Evolutionary conservation across 1,140 invertebrate species (phyloP).

Genomic region (Ostrea denselamellosa): DNA sequence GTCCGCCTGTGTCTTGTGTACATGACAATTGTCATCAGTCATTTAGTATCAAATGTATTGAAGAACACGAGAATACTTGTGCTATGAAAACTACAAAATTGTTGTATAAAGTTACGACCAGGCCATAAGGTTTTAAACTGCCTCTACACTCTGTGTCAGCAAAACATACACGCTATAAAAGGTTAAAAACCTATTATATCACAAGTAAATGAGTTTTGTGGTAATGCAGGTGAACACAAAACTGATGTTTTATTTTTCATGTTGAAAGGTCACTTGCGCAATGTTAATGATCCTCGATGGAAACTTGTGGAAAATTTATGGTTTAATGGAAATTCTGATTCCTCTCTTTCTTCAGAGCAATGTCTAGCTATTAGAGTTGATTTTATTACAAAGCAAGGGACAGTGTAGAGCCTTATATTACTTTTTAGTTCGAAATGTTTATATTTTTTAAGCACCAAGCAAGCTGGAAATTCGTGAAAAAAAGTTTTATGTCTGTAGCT

Average conservation of each 20-base stretch:
- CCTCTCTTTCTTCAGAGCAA: conserved; percentile 27
- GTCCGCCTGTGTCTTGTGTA: conserved; percentile 18
- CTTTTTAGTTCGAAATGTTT: conserved; percentile 1
- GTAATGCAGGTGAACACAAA: not conserved
- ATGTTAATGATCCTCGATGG: not conserved
- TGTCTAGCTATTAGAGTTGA: not conserved
- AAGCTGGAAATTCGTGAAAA: conserved; percentile 29
- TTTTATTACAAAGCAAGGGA: conserved; percentile 42
- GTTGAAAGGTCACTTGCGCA: not conserved
- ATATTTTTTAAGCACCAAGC: conserved; percentile 19
- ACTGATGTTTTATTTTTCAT: conserved; percentile 25
- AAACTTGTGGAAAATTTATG: conserved; percentile 37
- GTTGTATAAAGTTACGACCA: not conserved
- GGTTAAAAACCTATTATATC: not conserved
- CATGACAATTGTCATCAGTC: not conserved
- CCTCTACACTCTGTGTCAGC: not conserved
- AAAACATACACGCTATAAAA: not conserved
- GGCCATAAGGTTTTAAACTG: not conserved
- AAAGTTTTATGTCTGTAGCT: not conserved
- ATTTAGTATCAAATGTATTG: conserved; percentile 1
- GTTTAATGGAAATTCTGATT: not conserved
- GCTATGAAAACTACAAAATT: not conserved
- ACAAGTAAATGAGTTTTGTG: not conserved
- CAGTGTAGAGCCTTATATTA: conserved; percentile 20
- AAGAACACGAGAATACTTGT: conserved; percentile 1